Base-by-base conservation (phyloP, 2,888 invertebrate species). In the Cheilosia impressa region DNA sequence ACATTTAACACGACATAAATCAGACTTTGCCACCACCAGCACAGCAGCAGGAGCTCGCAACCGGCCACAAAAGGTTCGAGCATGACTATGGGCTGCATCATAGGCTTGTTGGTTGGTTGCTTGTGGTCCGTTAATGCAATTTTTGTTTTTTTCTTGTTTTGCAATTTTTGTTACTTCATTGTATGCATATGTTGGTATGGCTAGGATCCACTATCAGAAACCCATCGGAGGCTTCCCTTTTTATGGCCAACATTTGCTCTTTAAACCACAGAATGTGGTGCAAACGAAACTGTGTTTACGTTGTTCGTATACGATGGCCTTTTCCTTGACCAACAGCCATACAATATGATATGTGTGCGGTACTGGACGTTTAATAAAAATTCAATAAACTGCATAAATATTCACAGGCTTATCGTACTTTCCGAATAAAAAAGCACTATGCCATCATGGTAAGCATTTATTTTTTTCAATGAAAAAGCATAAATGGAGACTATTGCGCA, bases 1-100 rank as follows among this genome's bases (percentile, higher is more conserved):
- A 89, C 88, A 89, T 89, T 90, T 89, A 90, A 89, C 89, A 89
- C 88, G 88, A 88, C 87, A 89, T 89, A 89, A 90, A 90, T 90
- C 88, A 89, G 88, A 87, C 81, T 87, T 88, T 87, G 87, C 87
- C 88, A 89, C 88, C 87, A 31, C 9, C 31, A 31, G 31, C 31
- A 83, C 88, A 89, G 65, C 80, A 68, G 63, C 68, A 82, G 63
- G 43, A 80, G 62, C 24, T 19, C 24, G 10, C 75, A 73, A 55
- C 60, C 41, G 34, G 60, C 75, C 75, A 71, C 69, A 66, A 55
- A 63, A 72, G 45, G 41, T 65, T 47, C 69, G 22, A 80, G 65
- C 71, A 63, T 65, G 60, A 55, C 65, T 57, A 69, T 57, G 60
- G 60, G 38, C 31, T 55, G 50, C 10, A 58, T 24, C 69, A 65